Evolutionary conservation across 2,888 invertebrate genomes (phyloP), one percentile per base, ranked within the genome.

Genomic region (Hofmannophila pseudospretella): DNA sequence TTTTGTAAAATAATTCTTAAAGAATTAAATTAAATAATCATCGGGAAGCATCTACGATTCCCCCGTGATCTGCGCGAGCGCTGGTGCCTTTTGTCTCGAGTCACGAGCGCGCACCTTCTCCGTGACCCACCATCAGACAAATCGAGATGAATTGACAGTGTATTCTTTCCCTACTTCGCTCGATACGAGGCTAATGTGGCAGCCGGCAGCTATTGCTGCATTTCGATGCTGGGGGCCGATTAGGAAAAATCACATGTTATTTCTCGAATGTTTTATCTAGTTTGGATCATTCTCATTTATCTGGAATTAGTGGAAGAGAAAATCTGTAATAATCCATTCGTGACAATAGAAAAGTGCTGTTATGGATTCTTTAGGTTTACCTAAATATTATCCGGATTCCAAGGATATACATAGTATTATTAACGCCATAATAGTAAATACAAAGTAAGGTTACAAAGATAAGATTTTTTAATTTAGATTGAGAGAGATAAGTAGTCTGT

Each of bases 71-170:
- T 63, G 52, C 54, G 58, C 51, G 35, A 27, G 45, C 52, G 62
- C 54, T 57, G 54, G 54, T 54, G 51, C 50, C 16, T 16, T 16
- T 16, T 16, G 16, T 16, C 16, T 16, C 56, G 35, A 78, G 81
- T 80, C 80, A 82, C 79, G 80, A 74, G 58, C 44, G 54, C 54
- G 55, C 55, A 51, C 54, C 49, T 58, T 51, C 59, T 64, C 71
- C 76, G 75, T 81, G 82, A 80, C 79, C 76, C 55, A 58, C 47
- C 16, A n/a, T n/a, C 56, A 60, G 79, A 84, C 85, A 84, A 84
- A 85, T 85, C 84, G 75, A 78, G 78, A 84, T 79, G 82, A 81
- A 82, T 81, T 80, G 73, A 67, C 54, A 39, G 56, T 55, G 55
- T 59, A 71, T 72, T 76, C 72, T 69, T 74, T 67, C 62, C 58